phyloP scores from a whole-genome alignment of 2,888 invertebrate species.

The Lochmaea crataegi region DNA sequence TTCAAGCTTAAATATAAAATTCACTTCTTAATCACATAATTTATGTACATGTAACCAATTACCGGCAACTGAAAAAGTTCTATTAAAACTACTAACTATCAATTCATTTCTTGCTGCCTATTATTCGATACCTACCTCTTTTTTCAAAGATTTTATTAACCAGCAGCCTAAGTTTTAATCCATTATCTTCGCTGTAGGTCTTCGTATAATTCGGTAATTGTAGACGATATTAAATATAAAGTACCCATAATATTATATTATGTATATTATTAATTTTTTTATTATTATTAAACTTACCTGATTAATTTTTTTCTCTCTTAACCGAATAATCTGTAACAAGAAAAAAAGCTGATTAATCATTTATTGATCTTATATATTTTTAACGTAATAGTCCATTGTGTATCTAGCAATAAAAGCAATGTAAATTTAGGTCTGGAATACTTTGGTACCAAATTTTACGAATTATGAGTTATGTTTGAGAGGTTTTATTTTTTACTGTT shows the following conservation, averaged over 20 bases:
- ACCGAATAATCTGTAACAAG: slow-evolving; percentile 18
- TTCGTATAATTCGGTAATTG: slow-evolving; percentile 7
- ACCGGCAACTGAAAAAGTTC: not conserved
- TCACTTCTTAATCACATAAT: not conserved
- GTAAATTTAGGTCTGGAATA: too few relatives aligned
- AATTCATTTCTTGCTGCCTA: slow-evolving; percentile 6
- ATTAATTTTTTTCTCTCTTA: not conserved
- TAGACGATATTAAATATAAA: not conserved
- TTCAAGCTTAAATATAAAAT: not conserved
- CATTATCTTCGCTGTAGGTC: slow-evolving; percentile 21
- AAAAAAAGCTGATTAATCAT: too few relatives aligned
- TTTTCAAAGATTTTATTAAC: slow-evolving; percentile 17
- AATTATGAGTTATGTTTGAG: too few relatives aligned
- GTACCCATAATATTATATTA: not conserved
- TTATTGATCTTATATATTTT: not conserved
- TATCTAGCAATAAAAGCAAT: too few relatives aligned
- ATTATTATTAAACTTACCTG: not conserved
- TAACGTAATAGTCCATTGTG: too few relatives aligned
- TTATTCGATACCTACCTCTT: slow-evolving; percentile 22
- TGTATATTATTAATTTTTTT: not conserved
- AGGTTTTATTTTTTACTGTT: too few relatives aligned
- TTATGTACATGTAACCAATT: slow-evolving; percentile 1
- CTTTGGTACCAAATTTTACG: too few relatives aligned
- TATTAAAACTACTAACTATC: not conserved
- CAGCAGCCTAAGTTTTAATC: slow-evolving; percentile 1